Evolutionary conservation across 2,888 invertebrate genomes (phyloP), one percentile per base, ranked within the genome.

Genomic region (Tinea semifulvella): DNA sequence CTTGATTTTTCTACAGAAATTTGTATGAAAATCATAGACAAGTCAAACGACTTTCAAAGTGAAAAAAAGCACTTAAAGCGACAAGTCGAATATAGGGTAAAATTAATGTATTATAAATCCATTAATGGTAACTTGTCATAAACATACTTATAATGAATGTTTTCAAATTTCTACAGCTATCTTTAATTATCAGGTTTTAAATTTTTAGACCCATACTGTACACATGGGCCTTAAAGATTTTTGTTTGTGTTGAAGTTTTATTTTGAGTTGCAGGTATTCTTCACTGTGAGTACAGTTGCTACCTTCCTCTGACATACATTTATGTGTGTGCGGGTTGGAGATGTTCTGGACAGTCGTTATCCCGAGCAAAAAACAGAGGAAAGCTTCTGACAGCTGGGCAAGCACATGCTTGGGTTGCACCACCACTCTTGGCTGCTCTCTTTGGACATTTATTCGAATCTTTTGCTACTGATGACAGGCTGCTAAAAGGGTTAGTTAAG

Each of bases 291-390:
- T 58, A 64, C 48, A 45, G 56, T 17, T 46, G 53, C 19, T 58
- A 56, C 47, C 19, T 54, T n/a, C 61, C 68, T 2, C 57, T 62
- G 10, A 49, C 55, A 16, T 63, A 61, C 51, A 63, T 72, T 49
- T 67, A 65, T 56, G 71, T 54, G 50, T 38, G 46, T 18, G 56
- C 61, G 47, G 56, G 43, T 8, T 16, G 16, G 17, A 36, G 10
- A 18, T 36, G 17, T 36, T 18, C 36, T 8, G 18, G 17, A 16
- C 11, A 3, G 8, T 6, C 16, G 6, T 18, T 36, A 36, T 4
- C 16, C 7, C 36, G 13, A 14, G 28, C 38, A 14, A 43, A 27
- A 4, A 26, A 17, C 31, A 45, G 52, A 7, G 44, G 48, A 8
- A 45, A 46, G 3, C 11, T 18, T 2, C 26, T 17, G 17, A 19